phyloP scores from a whole-genome alignment of 64 coral and sea anemone species.

The Montipora cactus region DNA sequence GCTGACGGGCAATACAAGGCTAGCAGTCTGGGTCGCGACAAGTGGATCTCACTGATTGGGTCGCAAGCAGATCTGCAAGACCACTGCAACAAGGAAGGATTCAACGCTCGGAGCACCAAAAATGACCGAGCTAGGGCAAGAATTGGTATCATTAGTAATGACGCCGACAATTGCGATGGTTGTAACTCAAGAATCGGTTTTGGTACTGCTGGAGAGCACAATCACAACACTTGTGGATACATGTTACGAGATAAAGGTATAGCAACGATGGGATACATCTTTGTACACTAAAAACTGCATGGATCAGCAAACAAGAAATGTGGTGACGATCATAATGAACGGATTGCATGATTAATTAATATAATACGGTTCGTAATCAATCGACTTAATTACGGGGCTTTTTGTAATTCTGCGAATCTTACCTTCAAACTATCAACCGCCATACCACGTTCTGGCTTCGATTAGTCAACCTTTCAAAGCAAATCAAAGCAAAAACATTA shows the following conservation, averaged over 20 bases:
- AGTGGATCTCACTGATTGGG: conserved; percentile 19
- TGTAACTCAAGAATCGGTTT: conserved; percentile 36
- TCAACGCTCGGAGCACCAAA: background rate
- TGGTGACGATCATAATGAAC: too few species aligned
- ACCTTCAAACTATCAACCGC: too few species aligned
- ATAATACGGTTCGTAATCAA: too few species aligned
- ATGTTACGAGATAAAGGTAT: background rate
- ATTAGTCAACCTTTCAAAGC: too few species aligned
- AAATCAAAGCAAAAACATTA: too few species aligned
- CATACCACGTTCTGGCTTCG: too few species aligned
- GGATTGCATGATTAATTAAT: too few species aligned
- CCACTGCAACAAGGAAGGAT: conserved; percentile 46
- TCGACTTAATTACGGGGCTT: too few species aligned
- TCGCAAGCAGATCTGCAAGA: background rate
- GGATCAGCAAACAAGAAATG: background rate
- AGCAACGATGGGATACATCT: conserved; percentile 6
- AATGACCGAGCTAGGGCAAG: background rate
- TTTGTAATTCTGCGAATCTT: too few species aligned
- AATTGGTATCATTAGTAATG: conserved; percentile 51
- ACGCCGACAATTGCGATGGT: background rate
- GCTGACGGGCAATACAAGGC: conserved; percentile 26
- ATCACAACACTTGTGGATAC: background rate
- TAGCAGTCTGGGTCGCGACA: conserved; percentile 11
- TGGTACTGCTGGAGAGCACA: background rate
- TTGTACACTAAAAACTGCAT: background rate